Percentiles rank a stretch among this genome's conserved stretches.
phyloP scores from a whole-genome alignment of 2,797 vertebrate species.

The Pipistrellus nathusii region DNA sequence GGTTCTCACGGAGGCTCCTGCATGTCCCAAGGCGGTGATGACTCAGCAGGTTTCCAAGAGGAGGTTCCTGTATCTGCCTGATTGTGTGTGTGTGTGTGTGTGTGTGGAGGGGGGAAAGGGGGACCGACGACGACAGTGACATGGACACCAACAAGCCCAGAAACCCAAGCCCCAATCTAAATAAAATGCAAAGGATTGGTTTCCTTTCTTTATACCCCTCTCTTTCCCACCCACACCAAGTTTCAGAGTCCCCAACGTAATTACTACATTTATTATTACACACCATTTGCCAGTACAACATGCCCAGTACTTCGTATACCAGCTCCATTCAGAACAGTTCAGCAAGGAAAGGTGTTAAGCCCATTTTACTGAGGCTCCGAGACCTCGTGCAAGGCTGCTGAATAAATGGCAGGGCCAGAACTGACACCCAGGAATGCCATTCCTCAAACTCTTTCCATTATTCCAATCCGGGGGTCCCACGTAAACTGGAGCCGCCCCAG shows the following conservation, averaged over 20 bases:
- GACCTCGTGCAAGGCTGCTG: background rate
- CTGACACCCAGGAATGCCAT: background rate
- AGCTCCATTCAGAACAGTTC: background rate
- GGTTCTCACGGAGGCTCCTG: fast-evolving
- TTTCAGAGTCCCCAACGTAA: conserved; percentile 28
- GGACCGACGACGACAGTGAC: background rate
- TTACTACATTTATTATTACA: background rate
- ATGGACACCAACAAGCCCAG: background rate
- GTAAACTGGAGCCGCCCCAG: background rate
- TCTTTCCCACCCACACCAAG: background rate
- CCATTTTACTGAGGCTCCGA: background rate
- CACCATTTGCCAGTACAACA: background rate
- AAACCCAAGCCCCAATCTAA: background rate
- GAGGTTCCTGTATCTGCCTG: background rate
- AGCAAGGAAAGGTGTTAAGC: background rate
- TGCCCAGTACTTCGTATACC: background rate
- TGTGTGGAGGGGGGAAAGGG: background rate
- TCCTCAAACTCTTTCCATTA: background rate
- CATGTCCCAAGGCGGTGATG: background rate
- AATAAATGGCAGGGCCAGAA: background rate
- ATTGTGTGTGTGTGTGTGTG: no score
- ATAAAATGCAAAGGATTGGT: background rate
- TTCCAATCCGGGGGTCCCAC: no score
- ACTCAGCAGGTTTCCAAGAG: background rate
- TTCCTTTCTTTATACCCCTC: background rate